phyloP scores from a whole-genome alignment of 1,140 invertebrate genomes.

The Drosophila murphyi region DNA sequence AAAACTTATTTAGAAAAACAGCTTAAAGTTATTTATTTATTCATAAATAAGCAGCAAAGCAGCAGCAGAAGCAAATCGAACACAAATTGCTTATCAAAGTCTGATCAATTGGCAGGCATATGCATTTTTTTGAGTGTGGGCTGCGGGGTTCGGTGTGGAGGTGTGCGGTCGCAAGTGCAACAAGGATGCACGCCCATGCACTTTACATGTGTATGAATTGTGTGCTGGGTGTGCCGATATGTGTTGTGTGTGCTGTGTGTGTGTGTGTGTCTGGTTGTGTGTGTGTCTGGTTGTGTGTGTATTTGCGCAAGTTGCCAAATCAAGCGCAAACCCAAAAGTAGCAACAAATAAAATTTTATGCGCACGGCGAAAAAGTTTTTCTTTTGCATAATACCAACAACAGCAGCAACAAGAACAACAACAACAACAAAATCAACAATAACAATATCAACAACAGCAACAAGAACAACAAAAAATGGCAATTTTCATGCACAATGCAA shows the following conservation, averaged over 20 bases:
- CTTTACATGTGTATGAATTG: slow-evolving; percentile 51
- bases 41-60: too few species aligned
- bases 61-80: too few species aligned
- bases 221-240: neutral
- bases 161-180: slow-evolving; percentile 29
- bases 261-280: slow-evolving; percentile 7
- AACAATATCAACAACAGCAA: slow-evolving; percentile 17
- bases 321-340: slow-evolving; percentile 82
- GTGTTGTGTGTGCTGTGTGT: neutral
- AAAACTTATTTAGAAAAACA: too few species aligned
- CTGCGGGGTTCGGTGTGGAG: slow-evolving; percentile 7
- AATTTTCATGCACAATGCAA: slow-evolving; percentile 81
- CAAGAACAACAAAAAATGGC: slow-evolving; percentile 57
- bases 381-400: slow-evolving; percentile 72
- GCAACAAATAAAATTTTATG: slow-evolving; percentile 83
- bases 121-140: slow-evolving; percentile 1
- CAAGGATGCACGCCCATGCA: slow-evolving; percentile 44
- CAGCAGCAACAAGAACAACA: slow-evolving; percentile 38
- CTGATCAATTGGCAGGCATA: neutral
- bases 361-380: slow-evolving; percentile 75
- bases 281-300: slow-evolving; percentile 10
- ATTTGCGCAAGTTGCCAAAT: slow-evolving; percentile 62
- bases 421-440: slow-evolving; percentile 10
- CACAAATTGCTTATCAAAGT: too few species aligned
- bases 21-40: too few species aligned